Evolutionary conservation across 53 echinoderm and acorn worm genomes (phyloP).

Genomic region (Zoroaster sp.): DNA sequence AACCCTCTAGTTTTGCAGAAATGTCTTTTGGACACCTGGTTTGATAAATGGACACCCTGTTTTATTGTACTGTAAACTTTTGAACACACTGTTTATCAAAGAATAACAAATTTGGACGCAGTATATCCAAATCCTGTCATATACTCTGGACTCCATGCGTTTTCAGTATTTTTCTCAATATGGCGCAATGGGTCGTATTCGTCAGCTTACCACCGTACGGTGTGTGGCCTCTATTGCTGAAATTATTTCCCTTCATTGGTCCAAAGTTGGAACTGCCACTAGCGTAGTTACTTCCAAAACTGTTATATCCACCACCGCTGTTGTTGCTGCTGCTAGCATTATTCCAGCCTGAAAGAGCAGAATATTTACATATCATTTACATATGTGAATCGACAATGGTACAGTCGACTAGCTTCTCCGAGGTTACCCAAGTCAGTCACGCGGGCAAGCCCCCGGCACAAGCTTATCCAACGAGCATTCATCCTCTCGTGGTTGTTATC

Average conservation of each 20-base stretch:
- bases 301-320: conserved; percentile 15
- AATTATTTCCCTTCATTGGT: conserved; percentile 20
- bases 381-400: too few relatives aligned
- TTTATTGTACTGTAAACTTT: not conserved
- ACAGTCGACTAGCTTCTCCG: too few relatives aligned
- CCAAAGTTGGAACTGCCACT: conserved; percentile 38
- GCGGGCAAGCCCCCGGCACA: too few relatives aligned
- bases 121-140: too few relatives aligned
- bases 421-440: too few relatives aligned
- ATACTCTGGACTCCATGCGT: not conserved
- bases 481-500: too few relatives aligned
- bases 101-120: not conserved
- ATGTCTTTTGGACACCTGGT: too few relatives aligned
- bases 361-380: too few relatives aligned
- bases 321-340: too few relatives aligned
- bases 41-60: too few relatives aligned
- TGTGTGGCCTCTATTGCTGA: conserved; percentile 37
- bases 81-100: not conserved
- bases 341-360: conserved; percentile 11
- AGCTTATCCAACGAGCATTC: too few relatives aligned
- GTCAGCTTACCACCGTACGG: conserved; percentile 33
- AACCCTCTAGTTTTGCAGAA: too few relatives aligned
- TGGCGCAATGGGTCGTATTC: not conserved
- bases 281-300: conserved; percentile 37
- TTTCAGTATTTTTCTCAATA: not conserved